These are phyloP conservation scores for Seison nebaliae DNA, from an alignment of 1,140 invertebrate species.

Conservation along the genomic window DNA sequence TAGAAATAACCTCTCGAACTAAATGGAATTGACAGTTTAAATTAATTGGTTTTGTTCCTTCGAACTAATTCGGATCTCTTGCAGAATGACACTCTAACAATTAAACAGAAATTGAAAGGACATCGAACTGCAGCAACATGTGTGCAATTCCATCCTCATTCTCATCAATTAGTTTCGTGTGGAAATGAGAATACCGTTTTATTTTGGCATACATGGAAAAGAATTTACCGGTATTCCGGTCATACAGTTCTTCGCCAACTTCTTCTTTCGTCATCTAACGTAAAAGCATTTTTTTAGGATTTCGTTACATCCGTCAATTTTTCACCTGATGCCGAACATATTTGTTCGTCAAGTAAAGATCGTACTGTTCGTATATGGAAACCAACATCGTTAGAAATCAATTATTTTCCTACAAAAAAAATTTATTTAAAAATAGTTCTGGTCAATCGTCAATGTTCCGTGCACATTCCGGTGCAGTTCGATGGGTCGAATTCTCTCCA, in stretches of 20 bases:
- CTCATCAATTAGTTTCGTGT: constrained; percentile 37
- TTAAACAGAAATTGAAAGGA: constrained; percentile 49
- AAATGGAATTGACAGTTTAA: no score
- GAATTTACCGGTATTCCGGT: constrained; percentile 30
- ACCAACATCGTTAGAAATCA: constrained; percentile 41
- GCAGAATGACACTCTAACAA: constrained; percentile 32
- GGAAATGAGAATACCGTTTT: background rate
- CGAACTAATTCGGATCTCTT: background rate
- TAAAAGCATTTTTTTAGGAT: constrained; percentile 18
- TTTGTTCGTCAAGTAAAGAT: constrained; percentile 54
- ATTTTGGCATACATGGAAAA: constrained; percentile 21
- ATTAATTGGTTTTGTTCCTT: no score
- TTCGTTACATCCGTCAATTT: constrained; percentile 38
- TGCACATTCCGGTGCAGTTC: constrained; percentile 46
- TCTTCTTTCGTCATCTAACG: background rate
- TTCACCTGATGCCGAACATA: constrained; percentile 46
- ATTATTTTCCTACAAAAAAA: constrained; percentile 1
- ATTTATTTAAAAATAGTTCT: background rate
- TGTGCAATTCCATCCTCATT: constrained; percentile 45
- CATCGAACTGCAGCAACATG: constrained; percentile 45
- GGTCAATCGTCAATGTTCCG: constrained; percentile 42
- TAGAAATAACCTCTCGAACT: no score
- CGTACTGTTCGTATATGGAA: constrained; percentile 56
- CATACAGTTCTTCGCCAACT: constrained; percentile 22
- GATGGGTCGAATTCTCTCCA: constrained; percentile 48